Conservation (phyloP, 2,888 invertebrate genomes). For the Carcina quercana region DNA sequence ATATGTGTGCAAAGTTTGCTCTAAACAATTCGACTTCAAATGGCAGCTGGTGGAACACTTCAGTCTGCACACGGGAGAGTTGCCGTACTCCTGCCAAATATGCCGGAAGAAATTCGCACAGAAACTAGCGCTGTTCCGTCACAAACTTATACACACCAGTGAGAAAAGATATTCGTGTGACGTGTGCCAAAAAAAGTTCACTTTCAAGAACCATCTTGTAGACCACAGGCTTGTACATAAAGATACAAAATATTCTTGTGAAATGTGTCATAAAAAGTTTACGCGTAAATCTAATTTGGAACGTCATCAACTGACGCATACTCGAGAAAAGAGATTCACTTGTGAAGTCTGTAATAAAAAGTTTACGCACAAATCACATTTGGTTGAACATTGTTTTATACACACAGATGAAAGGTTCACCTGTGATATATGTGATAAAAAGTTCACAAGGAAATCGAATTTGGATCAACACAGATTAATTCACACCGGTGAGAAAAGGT, state of each 20-base stretch:
- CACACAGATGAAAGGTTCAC: slow-evolving; percentile 10
- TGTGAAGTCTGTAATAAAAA: slow-evolving; percentile 13
- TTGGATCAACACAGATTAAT: slow-evolving; percentile 11
- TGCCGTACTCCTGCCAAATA: slow-evolving; percentile 13
- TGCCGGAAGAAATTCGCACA: slow-evolving; percentile 14
- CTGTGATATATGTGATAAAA: slow-evolving; percentile 13
- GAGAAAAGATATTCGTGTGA: slow-evolving; percentile 15
- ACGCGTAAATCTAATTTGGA: slow-evolving; percentile 10
- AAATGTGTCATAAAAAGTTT: slow-evolving; percentile 9
- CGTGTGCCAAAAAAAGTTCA: slow-evolving; percentile 13
- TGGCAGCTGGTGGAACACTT: slow-evolving; percentile 13
- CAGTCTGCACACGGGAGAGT: slow-evolving; percentile 13
- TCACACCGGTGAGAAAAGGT: slow-evolving; percentile 13
- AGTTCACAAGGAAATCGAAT: slow-evolving; percentile 12
- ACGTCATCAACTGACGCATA: slow-evolving; percentile 12
- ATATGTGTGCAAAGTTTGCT: slow-evolving; percentile 14
- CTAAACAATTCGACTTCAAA: slow-evolving; percentile 12
- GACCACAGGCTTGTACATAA: slow-evolving; percentile 12
- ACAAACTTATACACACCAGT: slow-evolving; percentile 14
- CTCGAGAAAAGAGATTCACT: slow-evolving; percentile 11
- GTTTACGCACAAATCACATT: slow-evolving; percentile 11
- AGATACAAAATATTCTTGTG: slow-evolving; percentile 8
- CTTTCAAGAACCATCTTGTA: slow-evolving; percentile 10
- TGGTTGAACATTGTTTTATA: slow-evolving; percentile 9
- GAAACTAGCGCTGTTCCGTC: slow-evolving; percentile 10